A percentile compares a stretch with the other conserved stretches of the same genome.
phyloP scores from a whole-genome alignment of 2,888 invertebrate species.

The Drymonia ruficornis region DNA sequence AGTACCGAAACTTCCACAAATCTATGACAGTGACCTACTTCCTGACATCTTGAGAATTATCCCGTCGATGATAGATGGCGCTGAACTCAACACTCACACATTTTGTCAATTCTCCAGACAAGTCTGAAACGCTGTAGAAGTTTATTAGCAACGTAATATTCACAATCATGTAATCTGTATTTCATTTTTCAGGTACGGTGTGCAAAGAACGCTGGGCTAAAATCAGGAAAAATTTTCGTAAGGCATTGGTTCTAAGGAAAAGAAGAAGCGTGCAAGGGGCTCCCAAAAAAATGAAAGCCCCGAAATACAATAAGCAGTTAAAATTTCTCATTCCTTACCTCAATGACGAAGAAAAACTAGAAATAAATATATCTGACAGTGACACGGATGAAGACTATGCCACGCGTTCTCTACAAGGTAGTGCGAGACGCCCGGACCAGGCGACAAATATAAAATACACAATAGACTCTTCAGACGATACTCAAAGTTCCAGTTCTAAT shows the following conservation, averaged over 20 bases:
- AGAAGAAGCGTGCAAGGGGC: background rate
- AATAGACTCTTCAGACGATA: background rate
- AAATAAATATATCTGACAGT: background rate
- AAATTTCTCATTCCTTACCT: background rate
- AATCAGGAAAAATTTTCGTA: background rate
- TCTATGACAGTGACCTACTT: no score
- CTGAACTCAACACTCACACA: no score
- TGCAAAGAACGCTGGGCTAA: background rate
- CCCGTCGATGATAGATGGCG: no score
- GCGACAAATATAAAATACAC: background rate
- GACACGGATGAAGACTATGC: background rate
- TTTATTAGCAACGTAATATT: no score
- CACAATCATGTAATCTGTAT: no score
- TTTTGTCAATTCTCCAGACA: no score
- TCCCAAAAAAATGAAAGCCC: background rate
- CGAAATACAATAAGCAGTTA: background rate
- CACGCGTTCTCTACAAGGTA: background rate
- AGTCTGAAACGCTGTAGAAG: no score
- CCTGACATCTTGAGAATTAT: no score
- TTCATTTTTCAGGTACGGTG: background rate
- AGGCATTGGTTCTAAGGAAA: background rate
- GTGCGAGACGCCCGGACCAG: background rate
- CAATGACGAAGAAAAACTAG: background rate
- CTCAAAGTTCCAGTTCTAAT: background rate
- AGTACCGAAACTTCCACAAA: no score